A percentile compares a stretch with the other conserved stretches of the same genome.
These are phyloP conservation scores for Eristalis intricaria DNA, from an alignment of 2,888 invertebrate species.

Conservation along the genomic window DNA sequence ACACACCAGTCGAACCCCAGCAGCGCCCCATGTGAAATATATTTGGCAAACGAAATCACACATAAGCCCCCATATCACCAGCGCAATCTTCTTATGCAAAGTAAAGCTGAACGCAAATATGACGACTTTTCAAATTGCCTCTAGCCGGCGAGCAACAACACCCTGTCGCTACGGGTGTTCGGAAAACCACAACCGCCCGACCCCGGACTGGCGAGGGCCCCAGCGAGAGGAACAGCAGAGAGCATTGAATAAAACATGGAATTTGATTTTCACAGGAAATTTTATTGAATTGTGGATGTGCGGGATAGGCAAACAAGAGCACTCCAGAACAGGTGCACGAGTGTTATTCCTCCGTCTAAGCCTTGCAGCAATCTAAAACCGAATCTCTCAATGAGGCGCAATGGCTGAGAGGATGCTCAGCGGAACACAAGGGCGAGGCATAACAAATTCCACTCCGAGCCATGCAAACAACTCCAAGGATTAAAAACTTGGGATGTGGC, in stretches of 20 bases:
- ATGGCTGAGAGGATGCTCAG: background rate
- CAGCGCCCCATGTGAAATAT: background rate
- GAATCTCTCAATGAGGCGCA: conserved; percentile 9
- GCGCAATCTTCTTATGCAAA: conserved; percentile 48
- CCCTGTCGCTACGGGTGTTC: background rate
- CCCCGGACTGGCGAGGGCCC: background rate
- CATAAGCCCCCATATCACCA: conserved; percentile 38
- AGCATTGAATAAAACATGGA: conserved; percentile 51
- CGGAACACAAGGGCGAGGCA: background rate
- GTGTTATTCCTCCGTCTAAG: conserved; percentile 5
- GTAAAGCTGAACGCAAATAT: conserved; percentile 44
- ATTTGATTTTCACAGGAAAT: conserved; percentile 51
- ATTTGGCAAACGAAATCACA: conserved; percentile 14
- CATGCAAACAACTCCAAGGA: conserved; percentile 27
- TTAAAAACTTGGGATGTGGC: conserved; percentile 30
- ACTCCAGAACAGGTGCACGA: conserved; percentile 16
- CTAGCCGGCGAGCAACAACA: conserved; percentile 21
- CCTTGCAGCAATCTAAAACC: conserved; percentile 24
- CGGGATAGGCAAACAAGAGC: conserved; percentile 24
- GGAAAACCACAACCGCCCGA: background rate
- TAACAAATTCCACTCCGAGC: conserved; percentile 9
- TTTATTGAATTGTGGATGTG: conserved; percentile 45
- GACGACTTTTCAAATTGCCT: conserved; percentile 34
- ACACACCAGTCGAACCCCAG: background rate
- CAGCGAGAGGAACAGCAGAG: background rate